These are phyloP conservation scores for Troides aeacus DNA, from an alignment of 2,888 invertebrate species.

Conservation along the genomic window DNA sequence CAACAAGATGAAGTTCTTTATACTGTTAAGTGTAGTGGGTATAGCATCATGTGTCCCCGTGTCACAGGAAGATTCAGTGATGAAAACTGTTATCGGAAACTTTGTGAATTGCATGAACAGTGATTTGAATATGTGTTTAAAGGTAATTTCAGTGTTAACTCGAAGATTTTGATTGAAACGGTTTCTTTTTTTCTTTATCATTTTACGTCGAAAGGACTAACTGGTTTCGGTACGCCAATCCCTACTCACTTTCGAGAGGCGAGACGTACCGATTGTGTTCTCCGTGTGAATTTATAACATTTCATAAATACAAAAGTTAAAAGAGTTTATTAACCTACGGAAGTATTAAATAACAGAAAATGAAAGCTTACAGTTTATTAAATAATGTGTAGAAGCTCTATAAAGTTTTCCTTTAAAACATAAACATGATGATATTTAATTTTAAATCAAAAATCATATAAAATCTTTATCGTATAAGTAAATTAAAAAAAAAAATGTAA, in stretches of 20 bases:
- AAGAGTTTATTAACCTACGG: not conserved
- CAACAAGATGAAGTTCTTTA: slow-evolving; percentile 60
- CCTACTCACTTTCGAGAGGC: slow-evolving; percentile 19
- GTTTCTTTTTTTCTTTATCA: slow-evolving; percentile 1
- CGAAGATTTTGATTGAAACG: slow-evolving; percentile 9
- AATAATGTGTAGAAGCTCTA: too few species aligned
- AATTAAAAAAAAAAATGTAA: not conserved
- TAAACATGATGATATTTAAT: not conserved
- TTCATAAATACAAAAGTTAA: not conserved
- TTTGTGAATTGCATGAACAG: slow-evolving; percentile 69
- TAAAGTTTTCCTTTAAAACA: too few species aligned
- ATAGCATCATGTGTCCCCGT: slow-evolving; percentile 57
- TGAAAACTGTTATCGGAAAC: slow-evolving; percentile 54
- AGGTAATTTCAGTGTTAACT: slow-evolving; percentile 50
- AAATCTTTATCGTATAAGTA: not conserved
- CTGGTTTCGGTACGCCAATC: slow-evolving; percentile 23
- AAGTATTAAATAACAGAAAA: too few species aligned
- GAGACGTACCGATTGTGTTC: slow-evolving; percentile 8
- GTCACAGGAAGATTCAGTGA: slow-evolving; percentile 59
- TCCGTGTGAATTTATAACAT: slow-evolving; percentile 1
- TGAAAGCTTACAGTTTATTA: too few species aligned
- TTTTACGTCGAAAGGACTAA: slow-evolving; percentile 21
- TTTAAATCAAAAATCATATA: not conserved
- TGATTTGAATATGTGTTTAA: slow-evolving; percentile 67
- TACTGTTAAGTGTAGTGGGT: slow-evolving; percentile 59